phyloP scores from a whole-genome alignment of 2,113 vertebrate species.

The Corythaixoides concolor region DNA sequence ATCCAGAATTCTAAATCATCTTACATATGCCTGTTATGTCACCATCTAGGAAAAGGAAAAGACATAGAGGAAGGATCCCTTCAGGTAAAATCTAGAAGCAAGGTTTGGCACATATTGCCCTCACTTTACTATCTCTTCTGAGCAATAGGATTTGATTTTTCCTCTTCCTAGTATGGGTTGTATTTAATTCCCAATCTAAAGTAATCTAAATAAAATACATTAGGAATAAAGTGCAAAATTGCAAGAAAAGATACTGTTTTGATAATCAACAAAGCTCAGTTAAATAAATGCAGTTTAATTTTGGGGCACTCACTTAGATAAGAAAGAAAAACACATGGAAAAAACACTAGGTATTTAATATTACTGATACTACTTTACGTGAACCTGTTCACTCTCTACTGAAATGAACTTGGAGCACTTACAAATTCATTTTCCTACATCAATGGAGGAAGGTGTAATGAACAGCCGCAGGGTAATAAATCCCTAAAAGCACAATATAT shows the following conservation, averaged over 20 bases:
- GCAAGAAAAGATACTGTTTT: background rate
- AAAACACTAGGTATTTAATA: background rate
- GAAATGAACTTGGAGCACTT: background rate
- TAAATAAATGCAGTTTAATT: background rate
- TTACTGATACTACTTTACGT: background rate
- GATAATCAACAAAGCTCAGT: background rate
- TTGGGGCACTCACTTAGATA: background rate
- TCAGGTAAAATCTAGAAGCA: background rate
- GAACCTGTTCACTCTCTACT: background rate
- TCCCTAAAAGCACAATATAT: background rate
- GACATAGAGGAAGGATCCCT: background rate
- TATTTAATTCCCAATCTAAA: background rate
- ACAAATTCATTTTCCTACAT: background rate
- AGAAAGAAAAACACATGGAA: background rate
- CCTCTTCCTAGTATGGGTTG: background rate
- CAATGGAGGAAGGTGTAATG: background rate
- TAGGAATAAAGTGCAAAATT: background rate
- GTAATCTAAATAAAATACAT: background rate
- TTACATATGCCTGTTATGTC: background rate
- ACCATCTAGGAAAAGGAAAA: background rate
- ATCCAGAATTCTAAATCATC: background rate
- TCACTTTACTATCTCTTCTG: background rate
- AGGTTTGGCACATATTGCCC: background rate
- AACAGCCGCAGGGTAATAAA: background rate
- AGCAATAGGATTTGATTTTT: background rate